These are phyloP conservation scores for Atrichornis clamosus DNA, from an alignment of 2,113 vertebrate genomes.

Conservation along the genomic window DNA sequence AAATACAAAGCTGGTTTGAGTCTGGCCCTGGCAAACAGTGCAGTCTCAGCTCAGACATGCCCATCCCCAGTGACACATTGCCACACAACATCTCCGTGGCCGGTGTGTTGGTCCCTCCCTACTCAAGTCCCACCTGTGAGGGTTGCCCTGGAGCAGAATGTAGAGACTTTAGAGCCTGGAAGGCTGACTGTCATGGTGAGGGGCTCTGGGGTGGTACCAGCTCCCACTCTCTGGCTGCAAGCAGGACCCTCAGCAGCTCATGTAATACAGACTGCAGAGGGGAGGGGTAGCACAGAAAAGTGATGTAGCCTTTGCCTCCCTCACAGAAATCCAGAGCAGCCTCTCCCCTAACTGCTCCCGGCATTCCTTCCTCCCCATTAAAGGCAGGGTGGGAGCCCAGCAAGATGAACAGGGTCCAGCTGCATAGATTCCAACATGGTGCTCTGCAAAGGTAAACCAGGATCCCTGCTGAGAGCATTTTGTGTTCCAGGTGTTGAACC, in stretches of 20 bases:
- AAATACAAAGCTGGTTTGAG: background rate
- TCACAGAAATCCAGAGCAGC: background rate
- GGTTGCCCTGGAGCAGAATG: background rate
- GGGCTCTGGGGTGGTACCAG: background rate
- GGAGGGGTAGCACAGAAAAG: background rate
- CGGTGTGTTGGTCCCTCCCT: background rate
- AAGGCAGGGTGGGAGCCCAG: background rate
- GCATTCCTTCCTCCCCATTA: background rate
- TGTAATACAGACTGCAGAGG: background rate
- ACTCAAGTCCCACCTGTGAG: background rate
- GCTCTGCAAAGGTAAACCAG: background rate
- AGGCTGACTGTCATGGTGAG: background rate
- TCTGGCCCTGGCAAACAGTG: background rate
- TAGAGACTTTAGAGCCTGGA: background rate
- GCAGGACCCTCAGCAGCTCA: background rate
- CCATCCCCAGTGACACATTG: background rate
- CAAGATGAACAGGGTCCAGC: background rate
- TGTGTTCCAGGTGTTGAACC: constrained; percentile 64
- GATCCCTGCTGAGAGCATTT: background rate
- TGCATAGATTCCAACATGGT: background rate
- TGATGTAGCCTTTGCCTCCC: background rate
- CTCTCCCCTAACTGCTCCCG: background rate
- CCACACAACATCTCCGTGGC: background rate
- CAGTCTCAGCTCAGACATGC: background rate
- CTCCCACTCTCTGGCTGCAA: background rate